Evolutionary conservation across 2,888 invertebrate species (phyloP), one percentile per base, ranked within the genome.

Genomic region (Drosophila sordidapex): DNA sequence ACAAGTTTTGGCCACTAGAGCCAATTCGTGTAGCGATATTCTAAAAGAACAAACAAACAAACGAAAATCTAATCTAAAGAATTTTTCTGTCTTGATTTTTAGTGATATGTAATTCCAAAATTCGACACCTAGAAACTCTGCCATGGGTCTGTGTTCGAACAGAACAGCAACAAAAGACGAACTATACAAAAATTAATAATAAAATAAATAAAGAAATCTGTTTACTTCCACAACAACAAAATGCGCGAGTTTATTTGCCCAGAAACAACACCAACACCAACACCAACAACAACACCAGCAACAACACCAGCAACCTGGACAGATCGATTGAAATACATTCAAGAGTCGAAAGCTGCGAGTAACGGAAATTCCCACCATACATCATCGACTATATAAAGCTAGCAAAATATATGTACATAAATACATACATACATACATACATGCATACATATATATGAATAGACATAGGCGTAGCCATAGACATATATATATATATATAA

Each of bases 171-270:
- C 48, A 69, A 72, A 72, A 49, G 48, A 67, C 71, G 69, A 73
- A 68, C 67, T 60, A 75, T 58, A 61, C 15, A 62, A 71, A 64
- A 75, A 82, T 78, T 79, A 82, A 79, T 79, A 89, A 87, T 79
- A 76, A 81, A 89, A 76, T 81, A 81, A 87, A 87, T 89, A 87
- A 87, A 84, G 79, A 89, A 87, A 89, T 87, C 89, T 87, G 87
- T 87, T 89, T 82, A 87, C 87, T 87, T 87, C 87, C 89, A 89
- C 79, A 76, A 86, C 70, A 83, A 87, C n/a, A 61, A 69, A 62
- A 56, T 21, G 36, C 63, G 38, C 59, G 40, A 58, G 27, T 57
- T 27, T 36, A 51, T 48, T 63, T 33, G 46, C 21, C 46, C 49
- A 51, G 52, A 68, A 68, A 48, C 66, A 70, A 64, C 33, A 33